Conservation (phyloP, 2,888 invertebrate genomes). For the Philaethria dido region DNA sequence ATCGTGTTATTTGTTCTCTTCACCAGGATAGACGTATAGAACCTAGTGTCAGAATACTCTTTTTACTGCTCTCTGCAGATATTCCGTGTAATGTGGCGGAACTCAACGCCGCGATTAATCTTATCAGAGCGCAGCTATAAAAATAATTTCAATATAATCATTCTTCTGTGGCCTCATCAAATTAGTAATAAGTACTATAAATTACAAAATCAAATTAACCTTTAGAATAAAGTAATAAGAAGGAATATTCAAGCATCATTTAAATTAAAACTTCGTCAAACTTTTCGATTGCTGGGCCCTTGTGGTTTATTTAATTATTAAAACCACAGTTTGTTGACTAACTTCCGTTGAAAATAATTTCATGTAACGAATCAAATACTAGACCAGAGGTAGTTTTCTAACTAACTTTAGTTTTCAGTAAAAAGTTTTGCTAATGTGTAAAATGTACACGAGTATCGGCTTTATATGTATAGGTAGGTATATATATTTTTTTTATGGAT, state of each 20-base stretch:
- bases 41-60: no score
- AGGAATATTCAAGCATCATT: constrained; percentile 12
- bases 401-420: not conserved
- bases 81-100: no score
- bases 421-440: not conserved
- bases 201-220: not conserved
- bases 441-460: not conserved
- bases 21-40: no score
- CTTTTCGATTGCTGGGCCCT: constrained; percentile 5
- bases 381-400: constrained; percentile 1
- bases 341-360: constrained; percentile 21
- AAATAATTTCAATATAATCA: no score
- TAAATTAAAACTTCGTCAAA: not conserved
- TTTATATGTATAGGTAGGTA: not conserved
- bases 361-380: constrained; percentile 12
- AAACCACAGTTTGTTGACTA: constrained; percentile 15
- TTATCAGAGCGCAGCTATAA: no score
- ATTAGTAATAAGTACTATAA: not conserved
- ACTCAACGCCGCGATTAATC: no score
- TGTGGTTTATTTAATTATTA: constrained; percentile 20
- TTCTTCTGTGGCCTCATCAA: no score
- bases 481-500: no score
- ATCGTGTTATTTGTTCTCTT: no score
- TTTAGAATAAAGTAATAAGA: not conserved
- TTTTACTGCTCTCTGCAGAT: no score